A percentile compares a stretch with the other conserved stretches of the same genome.
Conservation (phyloP, 2,113 vertebrate genomes). For the Platanista minor region DNA sequence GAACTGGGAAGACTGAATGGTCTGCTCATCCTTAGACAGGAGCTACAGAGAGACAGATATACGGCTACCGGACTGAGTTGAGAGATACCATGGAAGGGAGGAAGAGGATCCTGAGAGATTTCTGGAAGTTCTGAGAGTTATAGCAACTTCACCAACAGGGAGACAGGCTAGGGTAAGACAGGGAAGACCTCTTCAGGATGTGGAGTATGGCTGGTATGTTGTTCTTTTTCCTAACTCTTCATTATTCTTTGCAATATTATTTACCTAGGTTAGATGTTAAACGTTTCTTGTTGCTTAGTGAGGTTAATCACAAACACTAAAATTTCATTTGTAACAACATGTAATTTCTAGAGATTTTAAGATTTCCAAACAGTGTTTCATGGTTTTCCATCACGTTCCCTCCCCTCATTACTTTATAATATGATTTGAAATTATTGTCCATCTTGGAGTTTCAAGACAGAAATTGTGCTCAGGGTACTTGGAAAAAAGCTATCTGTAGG, state of each 20-base stretch:
- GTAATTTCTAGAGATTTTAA: not conserved
- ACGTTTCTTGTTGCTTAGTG: not conserved
- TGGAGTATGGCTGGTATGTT: not conserved
- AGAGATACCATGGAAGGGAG: not conserved
- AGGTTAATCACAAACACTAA: not conserved
- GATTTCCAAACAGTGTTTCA: not conserved
- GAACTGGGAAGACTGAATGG: not conserved
- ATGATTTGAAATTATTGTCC: not conserved
- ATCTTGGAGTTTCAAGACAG: not conserved
- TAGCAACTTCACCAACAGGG: not conserved
- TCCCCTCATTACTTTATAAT: not conserved
- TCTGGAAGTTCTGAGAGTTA: not conserved
- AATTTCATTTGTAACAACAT: conserved; percentile 3
- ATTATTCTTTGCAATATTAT: not conserved
- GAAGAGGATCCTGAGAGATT: not conserved
- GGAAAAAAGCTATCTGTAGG: not conserved
- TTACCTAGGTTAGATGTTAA: not conserved
- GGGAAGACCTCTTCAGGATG: not conserved
- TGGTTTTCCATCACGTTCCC: not conserved
- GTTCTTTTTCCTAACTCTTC: not conserved
- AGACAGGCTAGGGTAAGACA: not conserved
- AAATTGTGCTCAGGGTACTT: not conserved
- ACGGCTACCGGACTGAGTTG: not conserved
- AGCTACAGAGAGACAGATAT: not conserved
- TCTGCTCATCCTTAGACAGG: not conserved